Evolutionary conservation across 2,888 invertebrate genomes (phyloP).

Genomic region (Drosophila formosana): DNA sequence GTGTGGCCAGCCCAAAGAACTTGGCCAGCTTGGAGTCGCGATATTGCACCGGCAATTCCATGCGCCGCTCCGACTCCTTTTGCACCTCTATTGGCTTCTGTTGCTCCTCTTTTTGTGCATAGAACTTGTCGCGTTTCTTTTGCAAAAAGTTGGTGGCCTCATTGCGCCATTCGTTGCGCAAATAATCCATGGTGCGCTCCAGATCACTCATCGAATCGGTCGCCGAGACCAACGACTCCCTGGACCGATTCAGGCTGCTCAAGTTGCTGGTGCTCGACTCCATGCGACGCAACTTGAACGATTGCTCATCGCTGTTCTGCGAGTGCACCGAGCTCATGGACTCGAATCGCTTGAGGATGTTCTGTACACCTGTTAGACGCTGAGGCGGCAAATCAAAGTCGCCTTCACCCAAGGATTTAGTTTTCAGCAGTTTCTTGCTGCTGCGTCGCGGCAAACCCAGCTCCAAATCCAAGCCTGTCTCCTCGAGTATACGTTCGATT

Average conservation of each 20-base stretch:
- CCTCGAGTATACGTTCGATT: slow-evolving; percentile 83
- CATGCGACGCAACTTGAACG: slow-evolving; percentile 78
- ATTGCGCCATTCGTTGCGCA: slow-evolving; percentile 83
- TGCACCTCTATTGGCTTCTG: slow-evolving; percentile 35
- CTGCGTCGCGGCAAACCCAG: slow-evolving; percentile 72
- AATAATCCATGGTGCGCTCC: slow-evolving; percentile 84
- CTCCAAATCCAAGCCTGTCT: slow-evolving; percentile 82
- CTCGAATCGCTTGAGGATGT: slow-evolving; percentile 82
- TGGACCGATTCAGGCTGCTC: slow-evolving; percentile 79
- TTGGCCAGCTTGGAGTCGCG: slow-evolving; percentile 82
- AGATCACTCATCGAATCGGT: slow-evolving; percentile 82
- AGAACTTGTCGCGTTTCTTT: slow-evolving; percentile 82
- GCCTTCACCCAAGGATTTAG: slow-evolving; percentile 81
- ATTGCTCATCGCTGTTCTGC: slow-evolving; percentile 71
- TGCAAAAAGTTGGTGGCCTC: slow-evolving; percentile 84
- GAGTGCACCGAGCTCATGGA: slow-evolving; percentile 82
- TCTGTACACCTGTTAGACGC: slow-evolving; percentile 74
- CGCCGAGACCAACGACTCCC: slow-evolving; percentile 77
- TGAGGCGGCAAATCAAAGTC: slow-evolving; percentile 68
- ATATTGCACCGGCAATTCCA: slow-evolving; percentile 77
- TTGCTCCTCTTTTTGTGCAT: slow-evolving; percentile 70
- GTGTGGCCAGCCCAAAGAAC: slow-evolving; percentile 78
- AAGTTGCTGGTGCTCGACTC: slow-evolving; percentile 82
- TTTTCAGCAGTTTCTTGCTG: slow-evolving; percentile 75
- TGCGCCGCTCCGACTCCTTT: slow-evolving; percentile 16